These are phyloP conservation scores for Bemisia tabaci DNA, from an alignment of 1,140 invertebrate genomes.

Conservation along the genomic window DNA sequence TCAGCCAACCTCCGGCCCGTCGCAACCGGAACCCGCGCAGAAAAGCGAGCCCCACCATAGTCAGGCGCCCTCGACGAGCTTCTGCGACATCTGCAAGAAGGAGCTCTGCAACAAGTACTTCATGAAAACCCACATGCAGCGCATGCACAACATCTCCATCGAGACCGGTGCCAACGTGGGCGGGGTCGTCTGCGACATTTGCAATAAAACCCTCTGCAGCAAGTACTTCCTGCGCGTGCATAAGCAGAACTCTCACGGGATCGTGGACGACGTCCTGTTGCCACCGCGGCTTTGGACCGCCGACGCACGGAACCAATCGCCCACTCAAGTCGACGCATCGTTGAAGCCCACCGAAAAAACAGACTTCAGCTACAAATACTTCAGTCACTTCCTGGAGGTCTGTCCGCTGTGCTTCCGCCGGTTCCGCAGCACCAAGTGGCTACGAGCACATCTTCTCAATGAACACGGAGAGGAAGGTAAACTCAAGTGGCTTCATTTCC, in stretches of 20 bases:
- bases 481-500: constrained; percentile 43
- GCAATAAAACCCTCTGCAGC: constrained; percentile 92
- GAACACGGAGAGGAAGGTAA: constrained; percentile 65
- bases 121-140: constrained; percentile 98
- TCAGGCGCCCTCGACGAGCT: constrained; percentile 48
- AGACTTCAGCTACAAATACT: constrained; percentile 35
- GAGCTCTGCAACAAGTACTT: constrained; percentile 99
- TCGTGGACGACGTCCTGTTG: constrained; percentile 51
- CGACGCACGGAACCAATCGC: constrained; percentile 9
- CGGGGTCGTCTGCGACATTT: constrained; percentile 89
- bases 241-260: constrained; percentile 95
- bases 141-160: constrained; percentile 96
- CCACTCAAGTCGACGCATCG: constrained; percentile 8
- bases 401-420: constrained; percentile 76
- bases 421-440: constrained; percentile 78
- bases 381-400: constrained; percentile 57
- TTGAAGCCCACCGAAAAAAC: constrained; percentile 13
- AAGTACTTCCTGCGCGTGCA: constrained; percentile 95
- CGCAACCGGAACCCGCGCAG: not conserved
- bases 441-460: constrained; percentile 73
- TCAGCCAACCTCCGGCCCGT: not conserved
- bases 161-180: constrained; percentile 81
- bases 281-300: constrained; percentile 37
- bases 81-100: constrained; percentile 99
- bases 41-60: not conserved